phyloP scores from a whole-genome alignment of 2,113 vertebrate genomes.

The Corythoichthys intestinalis region DNA sequence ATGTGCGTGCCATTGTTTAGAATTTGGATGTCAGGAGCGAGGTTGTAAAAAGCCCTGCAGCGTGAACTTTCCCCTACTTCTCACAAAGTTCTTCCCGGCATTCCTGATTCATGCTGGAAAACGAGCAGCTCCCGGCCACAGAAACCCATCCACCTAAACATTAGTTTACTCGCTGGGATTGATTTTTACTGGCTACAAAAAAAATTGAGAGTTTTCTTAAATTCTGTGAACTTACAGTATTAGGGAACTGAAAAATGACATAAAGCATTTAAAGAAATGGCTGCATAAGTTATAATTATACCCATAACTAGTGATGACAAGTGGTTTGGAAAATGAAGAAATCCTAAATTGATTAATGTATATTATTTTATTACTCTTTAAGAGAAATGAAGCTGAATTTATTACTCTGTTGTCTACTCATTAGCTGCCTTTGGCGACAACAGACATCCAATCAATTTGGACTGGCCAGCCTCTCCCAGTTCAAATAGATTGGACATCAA shows the following conservation, averaged over 20 bases:
- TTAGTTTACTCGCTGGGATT: background rate
- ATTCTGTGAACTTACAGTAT: background rate
- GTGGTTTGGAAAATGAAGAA: background rate
- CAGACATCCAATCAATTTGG: too few relatives aligned
- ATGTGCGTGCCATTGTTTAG: slow-evolving; percentile 17
- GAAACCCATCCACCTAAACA: slow-evolving; percentile 6
- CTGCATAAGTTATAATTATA: background rate
- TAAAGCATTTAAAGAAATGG: background rate
- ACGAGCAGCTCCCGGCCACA: background rate
- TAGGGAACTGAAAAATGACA: background rate
- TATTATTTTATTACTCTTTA: background rate
- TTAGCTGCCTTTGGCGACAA: too few relatives aligned
- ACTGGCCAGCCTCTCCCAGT: too few relatives aligned
- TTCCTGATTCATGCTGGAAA: slow-evolving; percentile 25
- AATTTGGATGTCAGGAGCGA: slow-evolving; percentile 37
- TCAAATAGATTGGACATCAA: too few relatives aligned
- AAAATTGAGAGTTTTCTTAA: background rate
- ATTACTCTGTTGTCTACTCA: background rate
- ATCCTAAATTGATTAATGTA: background rate
- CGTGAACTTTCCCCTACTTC: slow-evolving; percentile 74
- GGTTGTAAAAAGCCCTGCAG: slow-evolving; percentile 38
- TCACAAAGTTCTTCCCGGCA: slow-evolving; percentile 45
- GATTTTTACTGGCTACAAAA: background rate
- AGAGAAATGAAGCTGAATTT: background rate
- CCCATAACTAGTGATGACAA: background rate